A percentile compares a stretch with the other conserved stretches of the same genome.
Evolutionary conservation across 2,888 invertebrate genomes (phyloP).

Genomic region (Seira ritae): DNA sequence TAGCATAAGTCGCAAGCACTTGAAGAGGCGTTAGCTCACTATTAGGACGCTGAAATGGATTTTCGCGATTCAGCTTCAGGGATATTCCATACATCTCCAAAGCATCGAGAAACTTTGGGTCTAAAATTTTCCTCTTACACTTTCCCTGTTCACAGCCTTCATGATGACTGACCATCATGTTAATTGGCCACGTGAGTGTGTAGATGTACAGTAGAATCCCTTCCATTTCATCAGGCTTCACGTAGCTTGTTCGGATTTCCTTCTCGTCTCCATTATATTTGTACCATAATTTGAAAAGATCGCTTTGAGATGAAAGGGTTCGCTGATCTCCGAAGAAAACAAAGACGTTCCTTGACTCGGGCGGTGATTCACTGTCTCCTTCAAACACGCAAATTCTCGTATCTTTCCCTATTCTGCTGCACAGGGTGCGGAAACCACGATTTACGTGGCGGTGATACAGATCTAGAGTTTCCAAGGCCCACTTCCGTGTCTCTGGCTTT

Average conservation of each 20-base stretch:
- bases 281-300: constrained; percentile 19
- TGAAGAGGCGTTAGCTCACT: too few relatives aligned
- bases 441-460: constrained; percentile 15
- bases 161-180: constrained; percentile 26
- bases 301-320: background rate
- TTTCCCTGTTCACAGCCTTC: background rate
- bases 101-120: background rate
- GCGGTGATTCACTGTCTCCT: too few relatives aligned
- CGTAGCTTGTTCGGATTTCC: background rate
- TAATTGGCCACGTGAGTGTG: constrained; percentile 34
- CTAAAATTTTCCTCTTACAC: background rate
- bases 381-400: constrained; percentile 25
- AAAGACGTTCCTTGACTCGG: too few relatives aligned
- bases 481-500: constrained; percentile 21
- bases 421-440: constrained; percentile 25
- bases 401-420: constrained; percentile 29
- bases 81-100: constrained; percentile 9
- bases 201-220: constrained; percentile 35
- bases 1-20: too few relatives aligned
- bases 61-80: background rate
- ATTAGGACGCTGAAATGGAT: too few relatives aligned
- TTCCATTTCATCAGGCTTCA: constrained; percentile 39
- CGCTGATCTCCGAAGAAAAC: background rate
- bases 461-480: constrained; percentile 20
- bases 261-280: background rate